These are phyloP conservation scores for Artibeus jamaicensis DNA, from an alignment of 2,797 vertebrate species.

Conservation along the genomic window DNA sequence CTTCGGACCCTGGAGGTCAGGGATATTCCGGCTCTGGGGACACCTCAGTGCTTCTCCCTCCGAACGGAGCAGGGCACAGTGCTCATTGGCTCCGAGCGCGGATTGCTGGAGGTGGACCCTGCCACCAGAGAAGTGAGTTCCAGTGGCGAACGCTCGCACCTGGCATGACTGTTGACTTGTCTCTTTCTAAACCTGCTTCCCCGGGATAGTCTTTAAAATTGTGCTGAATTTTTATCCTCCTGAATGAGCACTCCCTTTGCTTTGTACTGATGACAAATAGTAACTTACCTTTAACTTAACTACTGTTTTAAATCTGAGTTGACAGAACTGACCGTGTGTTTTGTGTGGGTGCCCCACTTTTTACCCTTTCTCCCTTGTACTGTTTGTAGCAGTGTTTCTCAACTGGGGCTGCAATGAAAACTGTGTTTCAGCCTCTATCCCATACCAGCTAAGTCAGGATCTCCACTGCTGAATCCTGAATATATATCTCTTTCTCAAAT, in stretches of 20 bases:
- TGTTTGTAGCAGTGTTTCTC: not conserved
- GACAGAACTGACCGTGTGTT: not conserved
- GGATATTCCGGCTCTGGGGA: conserved; percentile 80
- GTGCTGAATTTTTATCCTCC: not conserved
- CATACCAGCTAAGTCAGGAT: not conserved
- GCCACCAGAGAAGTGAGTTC: conserved; percentile 84
- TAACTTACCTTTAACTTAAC: not conserved
- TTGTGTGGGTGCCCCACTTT: not conserved
- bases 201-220: not conserved
- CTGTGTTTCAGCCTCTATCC: not conserved
- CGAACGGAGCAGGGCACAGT: conserved; percentile 83
- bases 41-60: conserved; percentile 86
- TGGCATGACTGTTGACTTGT: not conserved
- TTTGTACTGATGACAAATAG: not conserved
- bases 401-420: not conserved
- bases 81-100: conserved; percentile 86
- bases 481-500: too few relatives aligned
- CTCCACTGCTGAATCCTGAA: not conserved
- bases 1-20: conserved; percentile 80
- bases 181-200: not conserved
- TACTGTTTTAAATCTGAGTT: not conserved
- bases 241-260: not conserved
- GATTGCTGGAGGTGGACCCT: conserved; percentile 88
- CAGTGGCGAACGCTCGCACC: not conserved
- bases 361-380: not conserved